These are phyloP conservation scores for Latrodectus hesperus DNA, from an alignment of 2,888 invertebrate genomes.

Conservation along the genomic window DNA sequence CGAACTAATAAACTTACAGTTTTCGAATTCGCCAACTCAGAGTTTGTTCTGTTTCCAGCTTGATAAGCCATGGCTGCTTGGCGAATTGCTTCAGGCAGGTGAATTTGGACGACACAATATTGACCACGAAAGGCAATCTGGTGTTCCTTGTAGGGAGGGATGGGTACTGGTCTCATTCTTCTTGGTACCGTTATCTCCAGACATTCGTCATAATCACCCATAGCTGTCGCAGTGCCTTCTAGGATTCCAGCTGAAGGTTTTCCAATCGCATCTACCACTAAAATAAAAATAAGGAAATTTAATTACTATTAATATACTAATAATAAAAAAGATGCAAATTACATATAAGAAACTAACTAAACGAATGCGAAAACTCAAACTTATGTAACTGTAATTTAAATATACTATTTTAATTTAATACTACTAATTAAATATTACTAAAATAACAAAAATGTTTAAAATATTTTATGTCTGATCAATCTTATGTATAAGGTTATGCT, in stretches of 20 bases:
- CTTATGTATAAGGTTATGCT: too few relatives aligned
- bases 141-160: conserved; percentile 36
- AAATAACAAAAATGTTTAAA: too few relatives aligned
- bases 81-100: conserved; percentile 37
- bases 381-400: too few relatives aligned
- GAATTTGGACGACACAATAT: conserved; percentile 57
- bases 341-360: too few relatives aligned
- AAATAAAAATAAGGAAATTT: not conserved
- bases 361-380: too few relatives aligned
- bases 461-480: too few relatives aligned
- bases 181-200: conserved; percentile 43
- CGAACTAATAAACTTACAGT: conserved; percentile 27
- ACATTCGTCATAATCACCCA: conserved; percentile 65
- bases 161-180: conserved; percentile 9
- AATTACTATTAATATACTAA: not conserved
- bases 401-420: too few relatives aligned
- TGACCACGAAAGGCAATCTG: conserved; percentile 49
- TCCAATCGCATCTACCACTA: conserved; percentile 59
- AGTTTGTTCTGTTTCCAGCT: conserved; percentile 50
- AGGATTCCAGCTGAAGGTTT: conserved; percentile 60
- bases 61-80: conserved; percentile 62
- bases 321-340: too few relatives aligned
- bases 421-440: too few relatives aligned
- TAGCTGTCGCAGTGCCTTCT: conserved; percentile 48
- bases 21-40: conserved; percentile 51